Evolutionary conservation across 2,888 invertebrate species (phyloP).

Genomic region (Xestia rhomboidea): DNA sequence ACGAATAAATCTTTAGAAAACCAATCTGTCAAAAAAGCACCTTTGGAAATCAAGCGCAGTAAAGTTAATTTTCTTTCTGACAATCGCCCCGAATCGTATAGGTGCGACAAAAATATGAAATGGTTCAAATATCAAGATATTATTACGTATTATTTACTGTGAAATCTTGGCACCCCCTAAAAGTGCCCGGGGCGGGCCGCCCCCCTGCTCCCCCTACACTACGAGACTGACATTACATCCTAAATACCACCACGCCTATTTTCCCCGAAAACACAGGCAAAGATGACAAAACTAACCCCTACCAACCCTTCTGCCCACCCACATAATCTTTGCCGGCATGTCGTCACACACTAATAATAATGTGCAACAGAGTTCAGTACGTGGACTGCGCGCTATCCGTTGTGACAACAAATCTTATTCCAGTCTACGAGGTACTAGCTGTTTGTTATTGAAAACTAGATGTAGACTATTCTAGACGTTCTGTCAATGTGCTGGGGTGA

Average conservation of each 20-base stretch:
- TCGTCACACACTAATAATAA: conserved; percentile 76
- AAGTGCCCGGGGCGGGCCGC: no score
- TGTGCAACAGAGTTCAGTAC: conserved; percentile 72
- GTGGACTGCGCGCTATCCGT: conserved; percentile 67
- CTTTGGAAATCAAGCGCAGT: no score
- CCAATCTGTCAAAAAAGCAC: no score
- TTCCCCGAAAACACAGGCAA: background rate
- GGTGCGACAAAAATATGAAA: no score
- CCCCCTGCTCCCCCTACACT: no score
- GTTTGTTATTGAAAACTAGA: conserved; percentile 71
- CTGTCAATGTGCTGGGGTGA: conserved; percentile 8
- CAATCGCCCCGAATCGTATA: no score
- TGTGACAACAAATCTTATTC: conserved; percentile 75
- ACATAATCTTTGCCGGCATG: conserved; percentile 65
- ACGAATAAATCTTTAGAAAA: no score
- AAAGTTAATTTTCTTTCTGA: no score
- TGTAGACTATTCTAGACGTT: conserved; percentile 45
- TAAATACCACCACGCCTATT: background rate
- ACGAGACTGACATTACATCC: no score
- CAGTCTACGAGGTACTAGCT: conserved; percentile 23
- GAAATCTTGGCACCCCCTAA: no score
- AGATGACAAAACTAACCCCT: background rate
- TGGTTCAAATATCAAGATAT: no score
- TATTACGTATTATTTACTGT: no score
- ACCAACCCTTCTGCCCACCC: conserved; percentile 45